A percentile compares a stretch with the other conserved stretches of the same genome.
These are phyloP conservation scores for Neofelis nebulosa DNA, from an alignment of 2,113 vertebrate species.

Conservation along the genomic window DNA sequence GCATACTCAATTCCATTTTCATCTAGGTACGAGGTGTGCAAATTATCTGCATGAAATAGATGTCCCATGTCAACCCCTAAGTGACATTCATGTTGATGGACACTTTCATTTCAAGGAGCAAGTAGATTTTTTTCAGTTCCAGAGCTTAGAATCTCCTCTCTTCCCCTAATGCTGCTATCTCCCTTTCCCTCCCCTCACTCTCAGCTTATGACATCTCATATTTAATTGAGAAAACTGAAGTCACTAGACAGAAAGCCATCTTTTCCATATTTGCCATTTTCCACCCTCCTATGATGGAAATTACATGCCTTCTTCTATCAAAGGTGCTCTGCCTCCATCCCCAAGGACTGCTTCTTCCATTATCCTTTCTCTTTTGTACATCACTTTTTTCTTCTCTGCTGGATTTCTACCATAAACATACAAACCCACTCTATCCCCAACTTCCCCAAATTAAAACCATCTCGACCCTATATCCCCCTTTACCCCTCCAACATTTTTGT, in stretches of 20 bases:
- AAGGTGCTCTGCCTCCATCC: neutral
- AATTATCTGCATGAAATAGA: neutral
- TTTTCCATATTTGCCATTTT: neutral
- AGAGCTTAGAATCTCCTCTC: neutral
- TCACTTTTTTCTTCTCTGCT: neutral
- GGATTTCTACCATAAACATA: neutral
- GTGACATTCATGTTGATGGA: constrained; percentile 9
- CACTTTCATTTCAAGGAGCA: neutral
- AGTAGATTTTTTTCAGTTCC: neutral
- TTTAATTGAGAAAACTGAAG: constrained; percentile 11
- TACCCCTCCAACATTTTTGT: neutral
- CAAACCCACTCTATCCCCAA: neutral
- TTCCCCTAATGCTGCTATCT: neutral
- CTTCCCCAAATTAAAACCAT: neutral
- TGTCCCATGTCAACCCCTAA: neutral
- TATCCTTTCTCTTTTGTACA: neutral
- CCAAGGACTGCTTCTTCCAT: neutral
- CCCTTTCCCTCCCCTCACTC: neutral
- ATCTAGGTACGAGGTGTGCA: neutral
- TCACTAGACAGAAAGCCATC: neutral
- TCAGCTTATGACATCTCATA: neutral
- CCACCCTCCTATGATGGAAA: neutral
- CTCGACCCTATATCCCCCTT: neutral
- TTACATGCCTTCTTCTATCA: neutral
- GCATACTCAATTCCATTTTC: constrained; percentile 10